phyloP scores from a whole-genome alignment of 2,113 vertebrate genomes.

The Phocoena sinus region DNA sequence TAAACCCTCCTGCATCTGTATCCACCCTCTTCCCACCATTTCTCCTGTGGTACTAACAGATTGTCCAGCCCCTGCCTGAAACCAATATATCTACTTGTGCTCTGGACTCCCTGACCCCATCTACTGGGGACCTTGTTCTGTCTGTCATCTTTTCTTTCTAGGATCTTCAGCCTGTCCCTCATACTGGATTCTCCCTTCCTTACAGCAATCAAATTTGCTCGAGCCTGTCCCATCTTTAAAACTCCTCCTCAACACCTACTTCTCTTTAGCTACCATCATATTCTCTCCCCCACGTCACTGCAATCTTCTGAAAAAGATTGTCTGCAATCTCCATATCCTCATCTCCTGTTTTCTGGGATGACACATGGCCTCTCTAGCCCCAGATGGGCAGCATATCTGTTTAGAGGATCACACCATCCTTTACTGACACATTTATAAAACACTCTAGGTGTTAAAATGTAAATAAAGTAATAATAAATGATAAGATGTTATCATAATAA shows the following conservation, averaged over 20 bases:
- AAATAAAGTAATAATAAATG: not conserved
- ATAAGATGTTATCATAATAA: not conserved
- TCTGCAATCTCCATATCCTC: not conserved
- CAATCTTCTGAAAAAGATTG: not conserved
- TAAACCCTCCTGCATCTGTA: not conserved
- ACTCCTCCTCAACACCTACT: not conserved
- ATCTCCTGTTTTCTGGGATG: too few species aligned
- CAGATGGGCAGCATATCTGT: not conserved
- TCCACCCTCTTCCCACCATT: not conserved
- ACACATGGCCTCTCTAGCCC: not conserved
- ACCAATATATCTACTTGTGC: not conserved
- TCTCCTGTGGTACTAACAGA: not conserved
- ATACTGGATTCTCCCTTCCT: not conserved
- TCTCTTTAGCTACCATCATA: not conserved
- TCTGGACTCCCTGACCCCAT: not conserved
- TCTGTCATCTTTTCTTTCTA: not conserved
- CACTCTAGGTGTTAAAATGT: not conserved
- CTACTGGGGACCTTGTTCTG: not conserved
- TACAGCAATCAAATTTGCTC: not conserved
- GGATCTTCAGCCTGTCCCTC: not conserved
- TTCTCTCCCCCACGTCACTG: not conserved
- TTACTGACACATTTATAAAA: not conserved
- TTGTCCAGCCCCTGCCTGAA: not conserved
- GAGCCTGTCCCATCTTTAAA: not conserved
- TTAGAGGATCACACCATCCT: not conserved